Conservation (phyloP, 2,888 invertebrate genomes). For the Argyresthia albistria region DNA sequence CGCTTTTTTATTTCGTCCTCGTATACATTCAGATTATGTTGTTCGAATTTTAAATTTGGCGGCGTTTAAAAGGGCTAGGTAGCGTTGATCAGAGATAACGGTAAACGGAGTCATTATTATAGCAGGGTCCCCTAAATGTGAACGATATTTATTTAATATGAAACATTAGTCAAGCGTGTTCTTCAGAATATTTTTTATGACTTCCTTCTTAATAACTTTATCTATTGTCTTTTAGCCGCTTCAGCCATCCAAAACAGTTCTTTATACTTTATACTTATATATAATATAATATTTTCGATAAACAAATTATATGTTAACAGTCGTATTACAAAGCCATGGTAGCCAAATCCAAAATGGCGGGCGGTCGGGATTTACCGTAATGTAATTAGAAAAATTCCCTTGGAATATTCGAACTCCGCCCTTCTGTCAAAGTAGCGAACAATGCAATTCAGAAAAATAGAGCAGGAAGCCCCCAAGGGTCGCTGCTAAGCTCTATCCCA, state of each 20-base stretch:
- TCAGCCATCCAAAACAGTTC: slow-evolving; percentile 5
- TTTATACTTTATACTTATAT: background rate
- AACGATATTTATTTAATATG: slow-evolving; percentile 40
- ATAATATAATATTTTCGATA: too few species aligned
- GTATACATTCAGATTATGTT: slow-evolving; percentile 53
- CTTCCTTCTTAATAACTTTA: slow-evolving; percentile 44
- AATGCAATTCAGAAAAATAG: slow-evolving; percentile 42
- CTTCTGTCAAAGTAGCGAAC: slow-evolving; percentile 23
- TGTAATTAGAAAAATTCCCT: slow-evolving; percentile 29
- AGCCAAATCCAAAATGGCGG: too few species aligned
- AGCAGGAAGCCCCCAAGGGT: slow-evolving; percentile 38
- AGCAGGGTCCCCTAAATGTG: slow-evolving; percentile 43
- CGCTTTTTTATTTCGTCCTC: slow-evolving; percentile 24
- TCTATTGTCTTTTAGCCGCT: slow-evolving; percentile 8
- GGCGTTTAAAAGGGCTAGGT: slow-evolving; percentile 43
- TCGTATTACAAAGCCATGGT: too few species aligned
- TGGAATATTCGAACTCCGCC: slow-evolving; percentile 33
- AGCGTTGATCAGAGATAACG: slow-evolving; percentile 54
- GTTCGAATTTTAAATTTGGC: slow-evolving; percentile 62
- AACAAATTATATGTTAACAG: too few species aligned
- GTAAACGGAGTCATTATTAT: slow-evolving; percentile 57
- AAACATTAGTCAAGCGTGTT: slow-evolving; percentile 51
- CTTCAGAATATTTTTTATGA: slow-evolving; percentile 41
- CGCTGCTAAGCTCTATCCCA: slow-evolving; percentile 41
- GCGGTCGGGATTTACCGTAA: slow-evolving; percentile 18